Evolutionary conservation across 2,113 vertebrate genomes (phyloP), one percentile per base, ranked within the genome.

Genomic region (Boleophthalmus pectinirostris): DNA sequence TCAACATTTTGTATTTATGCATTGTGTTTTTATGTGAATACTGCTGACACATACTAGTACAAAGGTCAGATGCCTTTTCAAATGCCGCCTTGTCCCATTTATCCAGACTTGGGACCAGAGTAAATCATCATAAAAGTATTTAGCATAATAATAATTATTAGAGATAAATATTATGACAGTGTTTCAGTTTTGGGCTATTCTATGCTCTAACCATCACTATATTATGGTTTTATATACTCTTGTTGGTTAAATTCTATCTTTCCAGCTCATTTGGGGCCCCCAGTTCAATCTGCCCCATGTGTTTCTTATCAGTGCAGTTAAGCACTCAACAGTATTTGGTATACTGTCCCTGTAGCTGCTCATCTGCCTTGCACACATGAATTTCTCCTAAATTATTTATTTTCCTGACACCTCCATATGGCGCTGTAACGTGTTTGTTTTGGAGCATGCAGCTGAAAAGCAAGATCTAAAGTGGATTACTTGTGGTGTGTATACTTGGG

Each of bases 381-480:
- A 83, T 89, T 88, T 83, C 77, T 82, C 23, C 73, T 91, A 84
- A 90, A 91, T 91, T 92, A 91, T 93, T 92, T 93, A 92, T 92
- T 92, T 91, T 90, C 81, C 86, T 92, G 90, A 91, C 89, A 90
- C 80, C 81, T 73, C 87, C 92, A 93, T 92, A 92, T 92, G 92
- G 83, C 73, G 87, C 77, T 65, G 87, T 72, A 77, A 83, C 88
- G 82, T 88, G 89, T 91, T 92, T 92, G 89, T 90, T 86, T 90
- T 90, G 84, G 84, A 90, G 87, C 87, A 72, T 72, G 12, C 73
- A 46, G 77, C 68, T 86, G 79, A 85, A 90, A 84, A 82, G 87
- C 83, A 79, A 87, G 85, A 82, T 68, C 80, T 71, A 82, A 73
- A 85, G 82, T 70, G 80, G 81, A 84, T 90, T 88, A 78, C 87